A percentile compares a stretch with the other conserved stretches of the same genome.
phyloP scores from a whole-genome alignment of 2,888 invertebrate genomes.

The Phlogophora meticulosa region DNA sequence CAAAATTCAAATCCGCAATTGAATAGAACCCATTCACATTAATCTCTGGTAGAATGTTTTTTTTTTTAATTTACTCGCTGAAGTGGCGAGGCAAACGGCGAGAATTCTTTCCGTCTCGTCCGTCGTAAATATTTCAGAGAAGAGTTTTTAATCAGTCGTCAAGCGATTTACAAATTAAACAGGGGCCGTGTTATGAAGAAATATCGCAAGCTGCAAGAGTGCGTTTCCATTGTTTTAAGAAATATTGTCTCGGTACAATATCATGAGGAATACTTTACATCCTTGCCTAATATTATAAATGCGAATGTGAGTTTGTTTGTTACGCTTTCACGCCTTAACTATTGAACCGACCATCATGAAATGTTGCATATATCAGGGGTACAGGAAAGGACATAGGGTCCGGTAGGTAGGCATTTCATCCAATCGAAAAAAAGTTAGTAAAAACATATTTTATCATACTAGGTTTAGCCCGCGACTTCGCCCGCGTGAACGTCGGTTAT shows the following conservation, averaged over 20 bases:
- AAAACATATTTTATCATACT: no score
- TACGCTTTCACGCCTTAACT: no score
- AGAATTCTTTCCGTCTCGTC: conserved; percentile 65
- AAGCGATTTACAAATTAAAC: conserved; percentile 91
- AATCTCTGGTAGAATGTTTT: conserved; percentile 49
- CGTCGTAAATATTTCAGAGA: conserved; percentile 87
- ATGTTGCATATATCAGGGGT: no score
- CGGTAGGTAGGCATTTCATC: no score
- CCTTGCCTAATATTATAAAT: no score
- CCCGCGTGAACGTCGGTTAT: no score
- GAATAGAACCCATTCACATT: conserved; percentile 57
- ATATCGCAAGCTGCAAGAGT: conserved; percentile 78
- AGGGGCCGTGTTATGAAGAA: conserved; percentile 90
- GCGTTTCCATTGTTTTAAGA: conserved; percentile 73
- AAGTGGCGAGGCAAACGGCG: conserved; percentile 61
- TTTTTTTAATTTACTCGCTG: conserved; percentile 65
- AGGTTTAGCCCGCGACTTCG: no score
- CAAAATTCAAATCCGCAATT: conserved; percentile 52
- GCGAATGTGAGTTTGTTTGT: no score
- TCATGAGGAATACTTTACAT: no score
- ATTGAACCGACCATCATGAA: no score
- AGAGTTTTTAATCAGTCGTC: conserved; percentile 91
- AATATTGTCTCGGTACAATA: neutral
- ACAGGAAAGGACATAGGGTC: no score
- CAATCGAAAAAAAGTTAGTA: no score